A percentile compares a stretch with the other conserved stretches of the same genome.
phyloP scores from a whole-genome alignment of 2,113 vertebrate species.

The Orycteropus afer region DNA sequence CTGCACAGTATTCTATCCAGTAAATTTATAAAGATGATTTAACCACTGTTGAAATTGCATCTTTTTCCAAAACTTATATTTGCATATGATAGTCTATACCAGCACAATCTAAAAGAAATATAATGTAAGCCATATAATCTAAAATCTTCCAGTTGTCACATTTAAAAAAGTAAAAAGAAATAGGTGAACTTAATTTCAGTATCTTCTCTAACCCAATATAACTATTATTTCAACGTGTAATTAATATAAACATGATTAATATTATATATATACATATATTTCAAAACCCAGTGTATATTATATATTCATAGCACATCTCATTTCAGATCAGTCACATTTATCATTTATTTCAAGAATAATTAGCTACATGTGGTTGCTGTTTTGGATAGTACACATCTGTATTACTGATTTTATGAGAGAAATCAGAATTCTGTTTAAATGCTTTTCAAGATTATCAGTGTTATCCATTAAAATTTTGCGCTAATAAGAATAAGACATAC shows the following conservation, averaged over 20 bases:
- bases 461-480: neutral
- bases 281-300: neutral
- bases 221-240: too few species aligned
- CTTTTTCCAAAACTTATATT: neutral
- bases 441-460: constrained; percentile 16
- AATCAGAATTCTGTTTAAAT: constrained; percentile 4
- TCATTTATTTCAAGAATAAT: neutral
- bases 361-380: neutral
- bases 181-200: too few species aligned
- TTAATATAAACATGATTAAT: neutral
- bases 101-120: neutral
- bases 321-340: constrained; percentile 32
- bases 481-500: constrained; percentile 13
- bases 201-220: too few species aligned
- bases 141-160: neutral
- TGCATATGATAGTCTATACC: neutral
- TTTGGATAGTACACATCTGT: neutral
- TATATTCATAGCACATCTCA: neutral
- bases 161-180: constrained; percentile 19
- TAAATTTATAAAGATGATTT: neutral
- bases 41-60: neutral
- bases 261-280: neutral
- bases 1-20: neutral
- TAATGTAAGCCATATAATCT: neutral
- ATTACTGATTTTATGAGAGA: neutral